Evolutionary conservation across 2,888 invertebrate genomes (phyloP).

Genomic region (Pseudococcus longispinus): DNA sequence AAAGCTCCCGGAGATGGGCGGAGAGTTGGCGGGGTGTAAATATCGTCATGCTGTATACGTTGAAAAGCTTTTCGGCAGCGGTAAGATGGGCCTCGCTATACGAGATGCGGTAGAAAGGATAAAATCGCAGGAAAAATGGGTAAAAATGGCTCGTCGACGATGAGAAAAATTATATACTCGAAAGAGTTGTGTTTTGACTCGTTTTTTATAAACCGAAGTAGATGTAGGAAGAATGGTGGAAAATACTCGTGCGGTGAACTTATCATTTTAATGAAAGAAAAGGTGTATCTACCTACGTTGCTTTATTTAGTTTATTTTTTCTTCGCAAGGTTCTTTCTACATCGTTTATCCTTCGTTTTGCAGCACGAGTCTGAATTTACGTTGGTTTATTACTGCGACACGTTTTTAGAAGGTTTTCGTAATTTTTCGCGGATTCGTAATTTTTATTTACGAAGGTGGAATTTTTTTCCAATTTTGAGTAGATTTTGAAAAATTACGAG

Average conservation of each 20-base stretch:
- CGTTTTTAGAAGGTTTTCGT: not conserved
- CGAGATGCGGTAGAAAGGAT: not conserved
- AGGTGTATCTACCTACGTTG: not conserved
- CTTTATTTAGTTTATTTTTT: too few species aligned
- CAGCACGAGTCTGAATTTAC: not conserved
- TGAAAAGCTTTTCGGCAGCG: not conserved
- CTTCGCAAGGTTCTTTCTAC: not conserved
- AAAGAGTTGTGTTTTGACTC: not conserved
- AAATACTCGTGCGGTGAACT: not conserved
- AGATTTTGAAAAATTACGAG: not conserved
- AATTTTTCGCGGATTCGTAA: not conserved
- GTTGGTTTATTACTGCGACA: not conserved
- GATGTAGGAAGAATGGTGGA: not conserved
- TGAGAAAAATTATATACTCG: not conserved
- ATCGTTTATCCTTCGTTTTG: not conserved
- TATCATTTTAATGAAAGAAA: not conserved
- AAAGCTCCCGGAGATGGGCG: not conserved
- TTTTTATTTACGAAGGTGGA: not conserved
- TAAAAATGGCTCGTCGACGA: not conserved
- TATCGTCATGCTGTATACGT: not conserved
- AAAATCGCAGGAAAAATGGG: not conserved
- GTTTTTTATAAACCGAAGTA: not conserved
- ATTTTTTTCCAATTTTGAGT: not conserved
- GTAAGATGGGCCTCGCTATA: not conserved
- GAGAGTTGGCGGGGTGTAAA: not conserved